phyloP scores from a whole-genome alignment of 2,888 invertebrate genomes.

The Ecliptopera silaceata region DNA sequence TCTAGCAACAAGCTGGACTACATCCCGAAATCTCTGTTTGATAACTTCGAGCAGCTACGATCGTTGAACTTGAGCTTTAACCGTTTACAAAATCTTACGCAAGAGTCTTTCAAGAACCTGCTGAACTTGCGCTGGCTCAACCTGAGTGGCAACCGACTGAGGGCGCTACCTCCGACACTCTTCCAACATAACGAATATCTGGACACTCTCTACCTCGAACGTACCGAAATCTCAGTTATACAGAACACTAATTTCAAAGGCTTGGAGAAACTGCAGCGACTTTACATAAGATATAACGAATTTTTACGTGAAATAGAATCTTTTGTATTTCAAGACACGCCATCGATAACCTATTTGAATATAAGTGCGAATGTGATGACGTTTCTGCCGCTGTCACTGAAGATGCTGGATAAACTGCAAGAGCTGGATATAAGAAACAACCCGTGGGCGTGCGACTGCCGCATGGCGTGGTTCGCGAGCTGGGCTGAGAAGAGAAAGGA shows the following conservation, averaged over 20 bases:
- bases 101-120: conserved; percentile 84
- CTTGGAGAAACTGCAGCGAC: conserved; percentile 80
- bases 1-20: conserved; percentile 85
- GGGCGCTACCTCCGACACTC: conserved; percentile 83
- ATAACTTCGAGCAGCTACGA: conserved; percentile 84
- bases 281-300: conserved; percentile 85
- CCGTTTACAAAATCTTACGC: conserved; percentile 82
- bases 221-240: conserved; percentile 86
- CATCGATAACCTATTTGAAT: conserved; percentile 84
- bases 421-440: conserved; percentile 88
- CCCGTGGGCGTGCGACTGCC: conserved; percentile 93
- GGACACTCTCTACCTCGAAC: conserved; percentile 84
- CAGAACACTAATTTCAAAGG: conserved; percentile 86
- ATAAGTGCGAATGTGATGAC: conserved; percentile 88
- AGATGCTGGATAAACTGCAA: conserved; percentile 84
- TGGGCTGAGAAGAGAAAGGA: conserved; percentile 80
- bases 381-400: conserved; percentile 87
- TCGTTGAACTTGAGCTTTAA: conserved; percentile 85
- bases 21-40: conserved; percentile 87
- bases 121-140: conserved; percentile 80
- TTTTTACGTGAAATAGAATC: conserved; percentile 84
- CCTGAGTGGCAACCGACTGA: conserved; percentile 84
- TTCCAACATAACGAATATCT: conserved; percentile 86
- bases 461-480: conserved; percentile 88
- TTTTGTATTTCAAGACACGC: conserved; percentile 85